Evolutionary conservation across 2,888 invertebrate genomes (phyloP).

Genomic region (Scaptomyza polygonia): DNA sequence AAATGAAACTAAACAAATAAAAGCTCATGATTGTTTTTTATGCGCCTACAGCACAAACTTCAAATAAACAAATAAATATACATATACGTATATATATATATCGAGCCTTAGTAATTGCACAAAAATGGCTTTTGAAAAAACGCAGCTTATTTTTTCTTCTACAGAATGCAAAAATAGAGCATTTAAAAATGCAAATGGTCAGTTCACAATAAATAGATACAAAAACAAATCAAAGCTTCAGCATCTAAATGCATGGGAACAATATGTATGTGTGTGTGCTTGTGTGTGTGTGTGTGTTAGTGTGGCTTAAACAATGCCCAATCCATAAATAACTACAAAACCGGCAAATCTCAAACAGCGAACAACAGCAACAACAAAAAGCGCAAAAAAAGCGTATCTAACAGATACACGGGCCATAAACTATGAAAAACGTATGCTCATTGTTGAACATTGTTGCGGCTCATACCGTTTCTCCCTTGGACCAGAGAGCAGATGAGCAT

Average conservation of each 20-base stretch:
- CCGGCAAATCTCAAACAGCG: constrained; percentile 54
- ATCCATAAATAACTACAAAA: constrained; percentile 73
- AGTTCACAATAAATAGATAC: constrained; percentile 6
- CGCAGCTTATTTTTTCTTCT: constrained; percentile 19
- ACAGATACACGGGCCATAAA: constrained; percentile 78
- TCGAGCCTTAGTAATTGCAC: constrained; percentile 22
- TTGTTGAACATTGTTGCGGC: constrained; percentile 5
- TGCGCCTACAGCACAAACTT: constrained; percentile 21
- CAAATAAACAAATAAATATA: too few relatives aligned
- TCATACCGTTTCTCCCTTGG: neutral
- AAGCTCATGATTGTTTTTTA: constrained; percentile 28
- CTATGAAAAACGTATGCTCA: constrained; percentile 75
- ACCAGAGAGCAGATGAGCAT: constrained; percentile 61
- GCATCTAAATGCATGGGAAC: constrained; percentile 54
- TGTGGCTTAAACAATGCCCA: constrained; percentile 71
- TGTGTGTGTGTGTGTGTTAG: constrained; percentile 34
- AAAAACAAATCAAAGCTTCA: constrained; percentile 61
- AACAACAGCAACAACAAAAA: neutral
- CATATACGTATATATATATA: neutral
- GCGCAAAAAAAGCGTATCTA: constrained; percentile 61
- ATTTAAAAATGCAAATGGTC: constrained; percentile 27
- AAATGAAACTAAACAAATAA: constrained; percentile 33
- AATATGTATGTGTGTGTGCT: constrained; percentile 34
- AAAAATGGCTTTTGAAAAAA: constrained; percentile 14
- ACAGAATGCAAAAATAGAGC: constrained; percentile 36